Percentiles rank a stretch among this genome's conserved stretches.
These are phyloP conservation scores for Emydoidea blandingii DNA, from an alignment of 2,797 vertebrate species.

Conservation along the genomic window DNA sequence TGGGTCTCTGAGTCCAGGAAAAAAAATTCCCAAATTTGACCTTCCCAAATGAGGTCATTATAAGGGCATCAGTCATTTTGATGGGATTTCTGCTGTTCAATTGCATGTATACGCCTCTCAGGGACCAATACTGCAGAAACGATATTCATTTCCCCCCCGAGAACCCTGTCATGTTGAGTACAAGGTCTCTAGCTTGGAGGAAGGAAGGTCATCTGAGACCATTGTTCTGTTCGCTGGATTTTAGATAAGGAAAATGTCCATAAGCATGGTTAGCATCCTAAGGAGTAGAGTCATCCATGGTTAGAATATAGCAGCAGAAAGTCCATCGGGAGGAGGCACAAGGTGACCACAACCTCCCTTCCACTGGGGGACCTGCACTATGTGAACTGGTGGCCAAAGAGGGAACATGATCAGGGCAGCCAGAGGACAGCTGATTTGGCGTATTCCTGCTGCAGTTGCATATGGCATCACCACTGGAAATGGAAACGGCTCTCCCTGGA, in stretches of 20 bases:
- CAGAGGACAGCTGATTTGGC: not conserved
- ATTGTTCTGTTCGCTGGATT: not conserved
- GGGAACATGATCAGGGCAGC: not conserved
- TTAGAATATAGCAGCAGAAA: not conserved
- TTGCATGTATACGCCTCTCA: not conserved
- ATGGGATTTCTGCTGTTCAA: not conserved
- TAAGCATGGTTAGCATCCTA: not conserved
- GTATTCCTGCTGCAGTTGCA: not conserved
- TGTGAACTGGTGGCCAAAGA: not conserved
- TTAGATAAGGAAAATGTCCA: not conserved
- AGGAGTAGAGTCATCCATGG: not conserved
- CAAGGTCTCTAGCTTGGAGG: not conserved
- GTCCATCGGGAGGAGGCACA: not conserved
- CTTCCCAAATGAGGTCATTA: not conserved
- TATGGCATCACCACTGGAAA: not conserved
- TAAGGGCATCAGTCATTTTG: not conserved
- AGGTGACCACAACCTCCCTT: not conserved
- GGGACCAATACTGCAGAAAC: not conserved
- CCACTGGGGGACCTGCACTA: not conserved
- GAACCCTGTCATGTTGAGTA: not conserved
- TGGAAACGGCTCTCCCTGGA: not conserved
- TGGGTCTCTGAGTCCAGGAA: not conserved
- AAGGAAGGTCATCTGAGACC: not conserved
- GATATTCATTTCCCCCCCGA: too few relatives aligned
- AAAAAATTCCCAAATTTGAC: not conserved